Evolutionary conservation across 2,797 vertebrate genomes (phyloP), one percentile per base, ranked within the genome.

Genomic region (Hypotaenidia philippensis): DNA sequence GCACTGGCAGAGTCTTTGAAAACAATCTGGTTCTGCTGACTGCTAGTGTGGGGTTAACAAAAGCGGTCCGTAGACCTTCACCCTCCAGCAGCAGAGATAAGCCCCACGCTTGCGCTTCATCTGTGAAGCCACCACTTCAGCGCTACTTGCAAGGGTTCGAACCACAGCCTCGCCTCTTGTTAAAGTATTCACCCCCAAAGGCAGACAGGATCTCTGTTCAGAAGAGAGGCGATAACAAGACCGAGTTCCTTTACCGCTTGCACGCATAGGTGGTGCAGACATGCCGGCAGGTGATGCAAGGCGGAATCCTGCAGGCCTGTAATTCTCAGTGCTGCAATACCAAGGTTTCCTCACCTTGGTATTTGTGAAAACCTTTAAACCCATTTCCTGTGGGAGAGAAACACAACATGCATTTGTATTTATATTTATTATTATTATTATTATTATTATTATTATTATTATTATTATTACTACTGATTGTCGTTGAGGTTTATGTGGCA

Each of bases 311-410:
- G 0, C 2, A 32, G 1, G 4, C 9, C 0, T 0, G 4, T 3
- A 10, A 52, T 3, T 27, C 2, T 3, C 6, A 2, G 18, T 7
- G 38, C 8, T 2, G n/a, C 98, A 98, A 32, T 97, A 4, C 64
- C 34, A 8, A 45, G 96, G 96, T 55, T 97, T 98, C 83, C 55
- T 95, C 79, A 98, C 94, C 3, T 88, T 95, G 79, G 96, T 82
- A 36, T 98, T 98, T 56, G 98, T 98, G 69, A 98, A 98, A 71
- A 96, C 79, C 81, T 96, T 98, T 82, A 98, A 94, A 81, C 98
- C 98, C 94, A 98, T 95, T 36, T 87, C 79, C 98, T 98, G 57
- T 5, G 26, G 71, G 36, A 96, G 79, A 94, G 47, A 94, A 96
- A 97, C 23, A 31, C 23, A 96, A 83, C 8, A 44, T 3, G 36